phyloP scores from a whole-genome alignment of 1,140 invertebrate genomes.

The Calliphora vicina region DNA sequence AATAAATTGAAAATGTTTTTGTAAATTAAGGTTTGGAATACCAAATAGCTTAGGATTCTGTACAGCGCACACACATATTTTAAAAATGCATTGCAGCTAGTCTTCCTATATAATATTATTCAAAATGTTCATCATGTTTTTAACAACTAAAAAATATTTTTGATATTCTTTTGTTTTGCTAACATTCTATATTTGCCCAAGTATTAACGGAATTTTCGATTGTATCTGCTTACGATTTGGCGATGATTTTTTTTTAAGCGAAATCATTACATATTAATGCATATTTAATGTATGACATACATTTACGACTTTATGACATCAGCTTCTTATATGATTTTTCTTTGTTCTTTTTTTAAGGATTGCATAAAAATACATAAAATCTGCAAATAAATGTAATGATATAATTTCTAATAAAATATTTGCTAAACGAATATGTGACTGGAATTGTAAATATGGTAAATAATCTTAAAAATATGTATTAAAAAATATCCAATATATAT shows the following conservation, averaged over 20 bases:
- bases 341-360: background rate
- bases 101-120: background rate
- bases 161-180: background rate
- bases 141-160: too few species aligned
- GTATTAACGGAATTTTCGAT: background rate
- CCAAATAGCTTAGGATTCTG: background rate
- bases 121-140: too few species aligned
- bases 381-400: background rate
- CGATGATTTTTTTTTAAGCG: background rate
- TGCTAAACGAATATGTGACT: background rate
- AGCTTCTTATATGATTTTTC: background rate
- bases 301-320: background rate
- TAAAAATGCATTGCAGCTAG: background rate
- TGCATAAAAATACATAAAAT: background rate
- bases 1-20: background rate
- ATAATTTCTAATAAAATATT: slow-evolving; percentile 2
- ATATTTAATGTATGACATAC: background rate
- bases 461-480: background rate
- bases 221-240: background rate
- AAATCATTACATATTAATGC: background rate
- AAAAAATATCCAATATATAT: too few species aligned
- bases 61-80: background rate
- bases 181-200: too few species aligned
- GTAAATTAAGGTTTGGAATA: too few species aligned
- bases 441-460: background rate